Evolutionary conservation across 2,113 vertebrate genomes (phyloP).

Genomic region (Microcebus murinus): DNA sequence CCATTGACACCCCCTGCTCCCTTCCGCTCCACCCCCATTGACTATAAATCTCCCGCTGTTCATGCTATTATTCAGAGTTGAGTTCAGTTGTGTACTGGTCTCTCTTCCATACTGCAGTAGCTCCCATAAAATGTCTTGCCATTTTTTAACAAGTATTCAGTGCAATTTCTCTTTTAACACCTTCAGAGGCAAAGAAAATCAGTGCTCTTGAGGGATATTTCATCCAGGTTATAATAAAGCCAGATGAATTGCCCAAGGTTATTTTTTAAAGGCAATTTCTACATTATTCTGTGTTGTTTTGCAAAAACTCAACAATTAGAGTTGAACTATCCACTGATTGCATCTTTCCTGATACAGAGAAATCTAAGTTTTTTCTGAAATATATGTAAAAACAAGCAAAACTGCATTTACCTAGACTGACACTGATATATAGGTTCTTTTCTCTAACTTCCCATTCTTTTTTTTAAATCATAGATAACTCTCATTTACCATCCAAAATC

Average conservation of each 20-base stretch:
- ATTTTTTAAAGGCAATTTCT: not conserved
- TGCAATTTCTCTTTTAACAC: not conserved
- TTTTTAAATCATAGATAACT: not conserved
- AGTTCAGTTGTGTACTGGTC: not conserved
- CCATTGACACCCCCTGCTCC: not conserved
- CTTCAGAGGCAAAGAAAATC: not conserved
- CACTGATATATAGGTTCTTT: not conserved
- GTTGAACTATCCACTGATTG: not conserved
- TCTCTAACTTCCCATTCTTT: not conserved
- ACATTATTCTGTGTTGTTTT: not conserved
- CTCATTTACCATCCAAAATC: not conserved
- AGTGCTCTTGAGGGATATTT: not conserved
- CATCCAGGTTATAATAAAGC: not conserved
- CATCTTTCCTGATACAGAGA: not conserved
- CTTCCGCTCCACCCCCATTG: no score
- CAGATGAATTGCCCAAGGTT: not conserved
- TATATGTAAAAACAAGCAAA: not conserved
- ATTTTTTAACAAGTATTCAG: not conserved
- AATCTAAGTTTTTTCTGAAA: not conserved
- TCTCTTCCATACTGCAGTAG: not conserved
- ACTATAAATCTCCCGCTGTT: not conserved
- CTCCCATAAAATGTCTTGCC: not conserved
- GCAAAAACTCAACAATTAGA: not conserved
- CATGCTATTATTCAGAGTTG: not conserved
- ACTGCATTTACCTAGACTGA: not conserved